Percentiles rank a stretch among this genome's conserved stretches.
Evolutionary conservation across 2,113 vertebrate species (phyloP).

Genomic region (Dendrocopos noguchii): DNA sequence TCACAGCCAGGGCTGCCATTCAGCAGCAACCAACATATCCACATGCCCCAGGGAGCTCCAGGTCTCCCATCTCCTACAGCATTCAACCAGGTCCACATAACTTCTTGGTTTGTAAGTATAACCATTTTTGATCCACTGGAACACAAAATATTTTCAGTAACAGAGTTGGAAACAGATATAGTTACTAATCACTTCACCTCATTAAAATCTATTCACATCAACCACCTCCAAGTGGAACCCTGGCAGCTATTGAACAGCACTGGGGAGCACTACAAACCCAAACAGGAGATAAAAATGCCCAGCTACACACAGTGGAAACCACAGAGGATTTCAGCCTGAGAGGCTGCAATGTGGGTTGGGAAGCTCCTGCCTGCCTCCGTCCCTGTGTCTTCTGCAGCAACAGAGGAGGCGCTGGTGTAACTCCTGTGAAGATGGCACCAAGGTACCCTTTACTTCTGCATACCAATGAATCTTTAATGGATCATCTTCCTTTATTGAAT

Average conservation of each 20-base stretch:
- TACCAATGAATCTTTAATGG: neutral
- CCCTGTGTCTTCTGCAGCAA: fast-evolving
- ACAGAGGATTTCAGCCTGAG: fast-evolving
- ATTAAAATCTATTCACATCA: neutral
- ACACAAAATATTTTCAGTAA: neutral
- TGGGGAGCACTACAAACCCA: neutral
- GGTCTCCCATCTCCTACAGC: fast-evolving
- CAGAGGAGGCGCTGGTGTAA: neutral
- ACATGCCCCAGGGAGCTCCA: neutral
- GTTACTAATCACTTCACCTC: neutral
- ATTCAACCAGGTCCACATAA: fast-evolving
- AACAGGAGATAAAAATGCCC: neutral
- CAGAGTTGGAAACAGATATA: neutral
- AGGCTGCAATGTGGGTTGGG: neutral
- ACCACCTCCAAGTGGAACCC: neutral
- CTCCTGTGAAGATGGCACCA: neutral
- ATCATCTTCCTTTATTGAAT: neutral
- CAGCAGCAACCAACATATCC: fast-evolving
- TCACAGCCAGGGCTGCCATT: neutral
- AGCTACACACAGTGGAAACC: fast-evolving
- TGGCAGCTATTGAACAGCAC: neutral
- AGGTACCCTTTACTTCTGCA: neutral
- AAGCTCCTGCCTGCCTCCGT: neutral
- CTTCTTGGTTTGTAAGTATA: neutral
- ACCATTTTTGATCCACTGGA: neutral